Percentiles rank a stretch among this genome's conserved stretches.
phyloP scores from a whole-genome alignment of 1,140 invertebrate genomes.

The Ylistrum balloti region DNA sequence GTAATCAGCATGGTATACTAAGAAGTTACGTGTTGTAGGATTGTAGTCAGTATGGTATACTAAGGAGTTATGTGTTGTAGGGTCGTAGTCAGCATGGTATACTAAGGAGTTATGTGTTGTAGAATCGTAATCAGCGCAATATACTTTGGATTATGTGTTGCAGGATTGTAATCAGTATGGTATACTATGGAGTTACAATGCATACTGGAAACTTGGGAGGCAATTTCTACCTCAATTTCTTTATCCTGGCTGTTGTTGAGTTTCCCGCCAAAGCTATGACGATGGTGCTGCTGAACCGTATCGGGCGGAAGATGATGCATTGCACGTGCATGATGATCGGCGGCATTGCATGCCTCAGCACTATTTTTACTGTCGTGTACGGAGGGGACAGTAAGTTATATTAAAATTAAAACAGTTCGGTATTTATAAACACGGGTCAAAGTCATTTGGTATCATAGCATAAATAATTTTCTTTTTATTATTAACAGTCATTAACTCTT shows the following conservation, averaged over 20 bases:
- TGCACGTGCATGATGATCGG: slow-evolving; percentile 65
- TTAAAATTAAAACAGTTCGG: no score
- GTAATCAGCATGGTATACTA: no score
- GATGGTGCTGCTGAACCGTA: slow-evolving; percentile 75
- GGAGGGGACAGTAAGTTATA: slow-evolving; percentile 58
- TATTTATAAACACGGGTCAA: no score
- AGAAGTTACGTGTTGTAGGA: no score
- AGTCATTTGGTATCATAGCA: no score
- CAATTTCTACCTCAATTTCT: slow-evolving; percentile 72
- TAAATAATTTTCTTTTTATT: no score
- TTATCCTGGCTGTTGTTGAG: slow-evolving; percentile 86
- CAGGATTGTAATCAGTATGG: slow-evolving; percentile 87
- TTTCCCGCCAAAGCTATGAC: slow-evolving; percentile 88
- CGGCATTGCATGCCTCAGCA: slow-evolving; percentile 62
- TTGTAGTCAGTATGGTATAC: no score
- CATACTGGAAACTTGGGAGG: slow-evolving; percentile 63
- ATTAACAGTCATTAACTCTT: no score
- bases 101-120: no score
- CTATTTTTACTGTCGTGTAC: slow-evolving; percentile 64
- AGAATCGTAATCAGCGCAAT: no score
- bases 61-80: no score
- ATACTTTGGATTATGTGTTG: slow-evolving; percentile 58
- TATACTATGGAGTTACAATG: slow-evolving; percentile 86
- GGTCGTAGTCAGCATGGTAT: no score
- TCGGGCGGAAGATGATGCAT: slow-evolving; percentile 64